Conservation (phyloP, 2,888 invertebrate genomes). For the Latrodectus elegans region DNA sequence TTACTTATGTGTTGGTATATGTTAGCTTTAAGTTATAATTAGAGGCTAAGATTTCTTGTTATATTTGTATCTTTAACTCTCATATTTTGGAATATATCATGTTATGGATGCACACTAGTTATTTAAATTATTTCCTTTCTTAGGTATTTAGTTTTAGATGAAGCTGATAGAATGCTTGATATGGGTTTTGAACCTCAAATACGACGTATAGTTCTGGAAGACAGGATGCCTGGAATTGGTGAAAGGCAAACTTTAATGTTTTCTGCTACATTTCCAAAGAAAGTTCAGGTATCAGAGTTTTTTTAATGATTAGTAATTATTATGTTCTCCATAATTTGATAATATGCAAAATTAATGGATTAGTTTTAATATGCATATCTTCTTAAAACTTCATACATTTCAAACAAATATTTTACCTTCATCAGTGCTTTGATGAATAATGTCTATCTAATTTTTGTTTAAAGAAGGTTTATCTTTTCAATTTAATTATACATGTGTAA, state of each 20-base stretch:
- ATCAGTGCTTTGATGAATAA: too few species aligned
- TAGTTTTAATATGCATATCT: too few species aligned
- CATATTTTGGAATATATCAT: too few species aligned
- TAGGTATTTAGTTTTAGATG: conserved; percentile 93
- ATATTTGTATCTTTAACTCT: neutral
- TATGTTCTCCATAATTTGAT: too few species aligned
- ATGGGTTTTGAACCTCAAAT: conserved; percentile 99
- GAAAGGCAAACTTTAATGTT: conserved; percentile 99
- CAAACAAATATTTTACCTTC: too few species aligned
- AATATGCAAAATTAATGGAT: too few species aligned
- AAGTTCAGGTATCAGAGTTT: conserved; percentile 83
- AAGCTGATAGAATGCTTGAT: conserved; percentile 99
- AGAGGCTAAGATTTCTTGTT: neutral
- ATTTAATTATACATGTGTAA: too few species aligned
- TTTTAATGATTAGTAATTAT: neutral
- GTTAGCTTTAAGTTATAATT: neutral
- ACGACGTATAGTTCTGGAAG: conserved; percentile 87
- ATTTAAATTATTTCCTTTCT: neutral
- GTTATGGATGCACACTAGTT: too few species aligned
- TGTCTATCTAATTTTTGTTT: too few species aligned
- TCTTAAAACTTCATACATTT: too few species aligned
- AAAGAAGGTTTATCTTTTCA: too few species aligned
- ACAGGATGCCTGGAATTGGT: conserved; percentile 95
- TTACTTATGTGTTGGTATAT: too few species aligned
- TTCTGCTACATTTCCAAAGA: conserved; percentile 99